Base-by-base conservation (phyloP, 2,888 invertebrate species). In the Idaea biselata region DNA sequence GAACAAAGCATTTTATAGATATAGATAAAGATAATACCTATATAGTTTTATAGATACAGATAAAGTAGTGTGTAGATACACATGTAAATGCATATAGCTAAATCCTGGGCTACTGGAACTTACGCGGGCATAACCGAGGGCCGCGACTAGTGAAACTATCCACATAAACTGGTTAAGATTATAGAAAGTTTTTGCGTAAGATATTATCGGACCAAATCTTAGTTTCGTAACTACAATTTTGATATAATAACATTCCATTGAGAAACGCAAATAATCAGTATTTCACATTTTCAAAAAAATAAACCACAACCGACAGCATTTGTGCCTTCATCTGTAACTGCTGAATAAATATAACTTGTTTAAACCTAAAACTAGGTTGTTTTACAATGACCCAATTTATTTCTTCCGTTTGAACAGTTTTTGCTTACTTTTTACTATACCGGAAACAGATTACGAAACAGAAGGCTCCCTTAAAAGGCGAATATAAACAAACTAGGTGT, bases 401-500 rank as follows among this genome's bases (percentile, higher is more conserved):
- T 44, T 11, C 44, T 44, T 44, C 44, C 44, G 7, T 8, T 8
- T 44, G 11, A 44, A 44, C 44, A 14, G 8, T 44, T 33, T 44
- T 44, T 14, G 44, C 44, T 44, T 44, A 44, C 58, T 62, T 58
- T 64, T 68, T 66, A 59, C 63, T 55, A 14, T 18, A 58, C 59
- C 62, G 61, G 60, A 65, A 66, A 61, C 58, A 62, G 44, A 44
- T 61, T 6, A 18, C 18, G 18, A 58, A 60, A 60, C 54, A n/a
- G 53, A 58, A 60, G 58, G 17, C 58, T 33, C 54, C 54, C 53
- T 58, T 54, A 64, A 66, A 64, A 63, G 62, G 32, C 61, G 56
- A 67, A 67, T 63, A 59, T 63, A 59, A 65, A 65, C 60, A 65
- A 63, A 63, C 58, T 63, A 64, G 60, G 60, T 68, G 67, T 67